phyloP scores from a whole-genome alignment of 2,888 invertebrate genomes.

The Pterostichus niger region DNA sequence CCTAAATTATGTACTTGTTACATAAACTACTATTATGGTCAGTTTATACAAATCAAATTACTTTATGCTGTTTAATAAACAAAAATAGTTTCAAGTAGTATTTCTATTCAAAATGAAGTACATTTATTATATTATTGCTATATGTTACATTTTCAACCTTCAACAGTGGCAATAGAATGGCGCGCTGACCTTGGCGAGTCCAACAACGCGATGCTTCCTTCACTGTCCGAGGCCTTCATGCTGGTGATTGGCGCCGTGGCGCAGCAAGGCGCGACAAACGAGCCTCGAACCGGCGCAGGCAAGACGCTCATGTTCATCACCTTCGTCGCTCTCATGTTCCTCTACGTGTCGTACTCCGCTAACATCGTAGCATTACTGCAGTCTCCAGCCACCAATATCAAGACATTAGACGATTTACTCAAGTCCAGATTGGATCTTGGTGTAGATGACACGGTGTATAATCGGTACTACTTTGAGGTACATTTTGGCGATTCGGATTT shows the following conservation, averaged over 20 bases:
- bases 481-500: slow-evolving; percentile 58
- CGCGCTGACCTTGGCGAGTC: not conserved
- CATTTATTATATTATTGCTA: not conserved
- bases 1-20: too few relatives aligned
- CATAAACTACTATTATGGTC: too few relatives aligned
- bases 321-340: slow-evolving; percentile 77
- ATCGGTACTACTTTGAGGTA: slow-evolving; percentile 83
- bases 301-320: slow-evolving; percentile 74
- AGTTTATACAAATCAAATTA: too few relatives aligned
- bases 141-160: not conserved
- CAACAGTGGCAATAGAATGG: slow-evolving; percentile 29
- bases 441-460: slow-evolving; percentile 80
- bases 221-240: slow-evolving; percentile 73
- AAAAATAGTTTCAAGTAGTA: too few relatives aligned
- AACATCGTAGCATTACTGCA: slow-evolving; percentile 84
- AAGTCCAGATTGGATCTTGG: slow-evolving; percentile 82
- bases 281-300: slow-evolving; percentile 77
- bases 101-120: too few relatives aligned
- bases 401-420: slow-evolving; percentile 79
- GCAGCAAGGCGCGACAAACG: slow-evolving; percentile 77
- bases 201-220: slow-evolving; percentile 63
- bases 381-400: slow-evolving; percentile 81
- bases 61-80: too few relatives aligned
- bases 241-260: slow-evolving; percentile 78
- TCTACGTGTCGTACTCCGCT: slow-evolving; percentile 85